phyloP scores from a whole-genome alignment of 1,140 invertebrate species.

The Reticulitermes speratus region DNA sequence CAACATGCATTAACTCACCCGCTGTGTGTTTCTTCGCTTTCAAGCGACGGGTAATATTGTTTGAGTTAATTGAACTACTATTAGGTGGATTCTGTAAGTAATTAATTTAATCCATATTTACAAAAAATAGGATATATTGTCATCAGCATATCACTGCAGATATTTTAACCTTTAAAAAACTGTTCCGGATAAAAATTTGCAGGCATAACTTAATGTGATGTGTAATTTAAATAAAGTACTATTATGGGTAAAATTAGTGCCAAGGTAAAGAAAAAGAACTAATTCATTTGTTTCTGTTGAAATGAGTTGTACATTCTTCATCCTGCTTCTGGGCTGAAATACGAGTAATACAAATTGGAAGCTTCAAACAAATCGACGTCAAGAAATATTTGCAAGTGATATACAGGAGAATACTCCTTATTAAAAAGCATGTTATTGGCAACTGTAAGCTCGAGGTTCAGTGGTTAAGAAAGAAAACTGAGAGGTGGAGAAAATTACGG shows the following conservation, averaged over 20 bases:
- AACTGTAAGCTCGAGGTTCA: too few species aligned
- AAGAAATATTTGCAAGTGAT: too few species aligned
- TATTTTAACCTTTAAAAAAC: neutral
- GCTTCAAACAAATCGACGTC: too few species aligned
- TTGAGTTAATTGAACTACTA: neutral
- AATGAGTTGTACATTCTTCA: too few species aligned
- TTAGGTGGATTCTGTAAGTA: neutral
- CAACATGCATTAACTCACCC: neutral
- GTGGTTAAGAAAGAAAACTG: too few species aligned
- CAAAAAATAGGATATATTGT: neutral
- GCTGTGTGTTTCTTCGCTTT: neutral
- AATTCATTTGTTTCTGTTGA: too few species aligned
- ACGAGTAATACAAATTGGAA: too few species aligned
- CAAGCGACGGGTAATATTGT: neutral
- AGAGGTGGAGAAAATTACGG: too few species aligned
- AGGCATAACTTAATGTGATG: neutral
- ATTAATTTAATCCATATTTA: neutral
- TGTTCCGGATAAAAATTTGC: neutral
- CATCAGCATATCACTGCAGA: neutral
- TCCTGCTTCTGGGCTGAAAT: too few species aligned
- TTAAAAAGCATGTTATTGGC: too few species aligned
- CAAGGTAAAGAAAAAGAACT: too few species aligned
- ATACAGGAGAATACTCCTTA: too few species aligned
- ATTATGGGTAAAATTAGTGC: neutral
- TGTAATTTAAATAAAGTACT: neutral